A percentile compares a stretch with the other conserved stretches of the same genome.
phyloP scores from a whole-genome alignment of 1,140 invertebrate genomes.

The Calephelis nemesis region DNA sequence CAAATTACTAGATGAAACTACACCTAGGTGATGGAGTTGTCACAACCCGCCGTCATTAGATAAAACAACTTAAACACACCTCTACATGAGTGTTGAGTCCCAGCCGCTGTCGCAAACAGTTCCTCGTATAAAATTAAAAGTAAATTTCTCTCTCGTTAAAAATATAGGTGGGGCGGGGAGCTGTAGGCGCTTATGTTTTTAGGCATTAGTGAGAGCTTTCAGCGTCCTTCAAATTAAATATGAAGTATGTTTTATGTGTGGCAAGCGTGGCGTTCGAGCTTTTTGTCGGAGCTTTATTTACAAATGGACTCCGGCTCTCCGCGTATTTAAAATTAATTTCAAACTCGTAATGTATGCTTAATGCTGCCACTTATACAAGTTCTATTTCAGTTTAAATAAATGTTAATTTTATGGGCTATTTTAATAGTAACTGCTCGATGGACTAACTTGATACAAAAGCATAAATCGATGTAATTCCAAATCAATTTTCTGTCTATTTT shows the following conservation, averaged over 20 bases:
- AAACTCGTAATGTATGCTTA: neutral
- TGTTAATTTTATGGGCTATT: neutral
- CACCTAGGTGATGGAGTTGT: no score
- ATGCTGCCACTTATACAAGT: neutral
- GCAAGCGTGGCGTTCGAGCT: constrained; percentile 4
- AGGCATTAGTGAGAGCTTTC: constrained; percentile 16
- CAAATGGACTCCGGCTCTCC: constrained; percentile 4
- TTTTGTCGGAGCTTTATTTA: constrained; percentile 9
- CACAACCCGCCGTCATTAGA: no score
- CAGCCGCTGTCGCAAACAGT: neutral
- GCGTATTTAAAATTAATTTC: constrained; percentile 3
- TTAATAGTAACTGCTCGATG: no score
- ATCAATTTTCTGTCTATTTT: no score
- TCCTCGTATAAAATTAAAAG: neutral
- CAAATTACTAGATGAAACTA: no score
- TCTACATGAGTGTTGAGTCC: no score
- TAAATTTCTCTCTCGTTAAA: constrained; percentile 8
- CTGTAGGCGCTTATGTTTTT: constrained; percentile 6
- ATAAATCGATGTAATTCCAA: no score
- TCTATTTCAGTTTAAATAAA: neutral
- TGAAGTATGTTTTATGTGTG: constrained; percentile 11
- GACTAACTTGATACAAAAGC: no score
- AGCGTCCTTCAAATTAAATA: constrained; percentile 17
- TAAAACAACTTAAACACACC: no score
- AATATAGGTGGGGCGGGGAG: constrained; percentile 4